Evolutionary conservation across 2,797 vertebrate genomes (phyloP).

Genomic region (Malacoraja senta): DNA sequence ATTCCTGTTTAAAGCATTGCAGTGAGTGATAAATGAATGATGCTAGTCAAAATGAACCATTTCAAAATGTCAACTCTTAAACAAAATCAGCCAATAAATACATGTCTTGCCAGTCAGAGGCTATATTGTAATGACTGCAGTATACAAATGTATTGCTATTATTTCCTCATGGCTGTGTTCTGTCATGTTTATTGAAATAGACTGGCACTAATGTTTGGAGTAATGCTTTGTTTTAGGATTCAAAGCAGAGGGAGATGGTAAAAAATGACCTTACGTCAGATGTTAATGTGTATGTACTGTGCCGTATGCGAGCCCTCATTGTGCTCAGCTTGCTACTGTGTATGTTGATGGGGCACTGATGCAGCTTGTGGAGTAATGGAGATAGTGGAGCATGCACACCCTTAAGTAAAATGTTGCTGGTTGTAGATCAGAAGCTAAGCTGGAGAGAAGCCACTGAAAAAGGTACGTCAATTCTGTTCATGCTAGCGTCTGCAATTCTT

Average conservation of each 20-base stretch:
- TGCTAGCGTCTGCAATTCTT: background rate
- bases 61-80: constrained; percentile 49
- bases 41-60: constrained; percentile 44
- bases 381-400: constrained; percentile 42
- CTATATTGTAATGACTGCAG: constrained; percentile 44
- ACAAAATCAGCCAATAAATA: constrained; percentile 50
- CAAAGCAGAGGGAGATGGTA: constrained; percentile 39
- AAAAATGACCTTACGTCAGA: constrained; percentile 42
- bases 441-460: constrained; percentile 41
- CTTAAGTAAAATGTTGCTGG: constrained; percentile 53
- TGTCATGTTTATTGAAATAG: constrained; percentile 44
- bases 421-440: constrained; percentile 47
- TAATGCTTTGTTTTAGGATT: constrained; percentile 42
- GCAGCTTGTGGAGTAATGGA: constrained; percentile 44
- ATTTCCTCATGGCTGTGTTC: constrained; percentile 47
- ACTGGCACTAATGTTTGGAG: constrained; percentile 43
- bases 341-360: constrained; percentile 39
- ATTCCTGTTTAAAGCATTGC: constrained; percentile 38
- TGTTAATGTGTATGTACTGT: constrained; percentile 7
- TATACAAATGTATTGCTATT: constrained; percentile 44
- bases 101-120: constrained; percentile 49
- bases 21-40: constrained; percentile 48
- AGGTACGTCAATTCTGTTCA: constrained; percentile 47
- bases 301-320: constrained; percentile 46
- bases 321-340: constrained; percentile 42